Percentiles rank a stretch among this genome's conserved stretches.
Evolutionary conservation across 2,797 vertebrate genomes (phyloP).

Genomic region (Hoplostethus atlanticus): DNA sequence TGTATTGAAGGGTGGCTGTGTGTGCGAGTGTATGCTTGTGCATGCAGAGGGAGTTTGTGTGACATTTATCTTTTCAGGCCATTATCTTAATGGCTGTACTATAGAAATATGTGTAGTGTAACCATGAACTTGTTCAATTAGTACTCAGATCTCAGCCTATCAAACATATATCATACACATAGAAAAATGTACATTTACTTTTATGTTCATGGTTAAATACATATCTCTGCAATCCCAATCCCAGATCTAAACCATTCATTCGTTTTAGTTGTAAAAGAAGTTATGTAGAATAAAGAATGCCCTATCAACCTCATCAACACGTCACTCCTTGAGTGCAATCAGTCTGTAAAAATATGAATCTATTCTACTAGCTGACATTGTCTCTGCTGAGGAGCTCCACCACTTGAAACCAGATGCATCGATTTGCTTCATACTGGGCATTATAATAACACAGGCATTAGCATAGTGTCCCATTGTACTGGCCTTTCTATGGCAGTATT

Average conservation of each 20-base stretch:
- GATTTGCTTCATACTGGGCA: conserved; percentile 5
- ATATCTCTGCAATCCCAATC: neutral
- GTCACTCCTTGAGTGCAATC: conserved; percentile 21
- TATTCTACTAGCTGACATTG: conserved; percentile 38
- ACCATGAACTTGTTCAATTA: conserved; percentile 7
- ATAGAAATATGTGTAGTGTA: conserved; percentile 3
- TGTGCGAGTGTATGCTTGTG: conserved; percentile 16
- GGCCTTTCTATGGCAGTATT: neutral
- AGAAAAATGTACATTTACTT: conserved; percentile 7
- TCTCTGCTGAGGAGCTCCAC: neutral
- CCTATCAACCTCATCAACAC: conserved; percentile 29
- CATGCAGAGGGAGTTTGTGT: conserved; percentile 11
- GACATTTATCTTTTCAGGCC: neutral
- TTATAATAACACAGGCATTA: neutral
- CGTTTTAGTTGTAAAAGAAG: conserved; percentile 5
- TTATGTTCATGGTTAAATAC: neutral
- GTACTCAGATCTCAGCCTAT: neutral
- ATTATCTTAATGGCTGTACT: conserved; percentile 1
- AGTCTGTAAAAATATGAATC: conserved; percentile 56
- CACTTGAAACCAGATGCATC: neutral
- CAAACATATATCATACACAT: neutral
- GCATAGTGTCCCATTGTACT: conserved; percentile 7
- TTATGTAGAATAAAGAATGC: conserved; percentile 14
- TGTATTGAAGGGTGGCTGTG: conserved; percentile 11
- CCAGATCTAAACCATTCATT: no score